Conservation (phyloP, 2,113 vertebrate species). For the Oncorhynchus keta region DNA sequence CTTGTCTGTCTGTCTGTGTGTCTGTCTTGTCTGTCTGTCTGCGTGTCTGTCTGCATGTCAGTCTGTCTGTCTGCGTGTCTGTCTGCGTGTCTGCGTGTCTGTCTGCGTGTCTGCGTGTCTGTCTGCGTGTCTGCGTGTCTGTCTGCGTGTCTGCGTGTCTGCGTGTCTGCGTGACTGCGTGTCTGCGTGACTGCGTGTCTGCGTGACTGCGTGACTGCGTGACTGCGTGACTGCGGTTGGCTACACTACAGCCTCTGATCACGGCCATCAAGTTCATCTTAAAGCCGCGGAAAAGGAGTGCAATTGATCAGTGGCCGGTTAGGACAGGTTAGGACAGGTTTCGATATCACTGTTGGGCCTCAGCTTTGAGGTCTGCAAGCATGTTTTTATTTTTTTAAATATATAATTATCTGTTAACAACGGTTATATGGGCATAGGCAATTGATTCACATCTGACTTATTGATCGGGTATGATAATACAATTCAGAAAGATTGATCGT, state of each 20-base stretch:
- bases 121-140: too few relatives aligned
- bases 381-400: conserved; percentile 25
- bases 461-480: conserved; percentile 62
- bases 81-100: too few relatives aligned
- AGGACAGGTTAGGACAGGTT: neutral
- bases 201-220: too few relatives aligned
- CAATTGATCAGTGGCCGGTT: conserved; percentile 35
- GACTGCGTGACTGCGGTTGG: neutral
- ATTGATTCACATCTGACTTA: conserved; percentile 58
- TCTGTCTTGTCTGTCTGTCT: neutral
- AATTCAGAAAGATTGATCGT: conserved; percentile 31
- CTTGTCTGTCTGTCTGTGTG: neutral
- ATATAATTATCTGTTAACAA: conserved; percentile 56
- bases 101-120: too few relatives aligned
- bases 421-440: conserved; percentile 55
- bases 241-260: conserved; percentile 36
- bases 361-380: conserved; percentile 58
- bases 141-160: too few relatives aligned
- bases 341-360: neutral
- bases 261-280: conserved; percentile 41
- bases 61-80: too few relatives aligned
- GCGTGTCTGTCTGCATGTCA: rapidly evolving
- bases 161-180: too few relatives aligned
- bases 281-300: conserved; percentile 23
- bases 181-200: too few relatives aligned